Conservation (phyloP, 2,797 vertebrate species). For the Ptychobarbus kaznakovi region DNA sequence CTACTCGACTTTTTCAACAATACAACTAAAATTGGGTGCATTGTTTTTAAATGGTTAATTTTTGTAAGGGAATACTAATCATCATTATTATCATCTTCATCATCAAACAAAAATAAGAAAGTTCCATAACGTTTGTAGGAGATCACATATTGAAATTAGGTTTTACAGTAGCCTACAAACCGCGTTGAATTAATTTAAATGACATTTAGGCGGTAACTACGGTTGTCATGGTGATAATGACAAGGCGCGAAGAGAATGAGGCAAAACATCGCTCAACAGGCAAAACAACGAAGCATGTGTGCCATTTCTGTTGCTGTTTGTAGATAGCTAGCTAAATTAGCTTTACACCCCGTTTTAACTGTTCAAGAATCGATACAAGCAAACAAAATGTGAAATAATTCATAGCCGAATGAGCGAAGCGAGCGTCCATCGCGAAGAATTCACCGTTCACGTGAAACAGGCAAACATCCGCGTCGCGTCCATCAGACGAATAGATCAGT, state of each 20-base stretch:
- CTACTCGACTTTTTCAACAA: too few species aligned
- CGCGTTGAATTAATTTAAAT: background rate
- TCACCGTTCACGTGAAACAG: conserved; percentile 76
- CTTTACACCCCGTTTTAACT: background rate
- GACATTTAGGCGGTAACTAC: background rate
- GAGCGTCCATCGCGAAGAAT: conserved; percentile 81
- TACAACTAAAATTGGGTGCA: too few species aligned
- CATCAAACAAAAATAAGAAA: background rate
- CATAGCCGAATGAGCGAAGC: conserved; percentile 79
- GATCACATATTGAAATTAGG: background rate
- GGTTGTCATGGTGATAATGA: conserved; percentile 13
- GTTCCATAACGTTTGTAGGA: background rate
- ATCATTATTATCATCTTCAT: background rate
- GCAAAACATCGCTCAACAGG: background rate
- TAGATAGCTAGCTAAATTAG: conserved; percentile 7
- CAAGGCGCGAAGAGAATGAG: background rate
- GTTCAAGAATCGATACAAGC: background rate
- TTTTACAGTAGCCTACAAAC: background rate
- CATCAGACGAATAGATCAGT: conserved; percentile 73
- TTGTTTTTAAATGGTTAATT: too few species aligned
- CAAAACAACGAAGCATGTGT: background rate
- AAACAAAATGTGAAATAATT: background rate
- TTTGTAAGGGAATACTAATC: background rate
- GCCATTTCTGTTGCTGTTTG: background rate
- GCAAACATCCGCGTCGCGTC: conserved; percentile 72